Percentiles rank a stretch among this genome's conserved stretches.
These are phyloP conservation scores for Tetraneura akinire DNA, from an alignment of 1,140 invertebrate species.

Conservation along the genomic window DNA sequence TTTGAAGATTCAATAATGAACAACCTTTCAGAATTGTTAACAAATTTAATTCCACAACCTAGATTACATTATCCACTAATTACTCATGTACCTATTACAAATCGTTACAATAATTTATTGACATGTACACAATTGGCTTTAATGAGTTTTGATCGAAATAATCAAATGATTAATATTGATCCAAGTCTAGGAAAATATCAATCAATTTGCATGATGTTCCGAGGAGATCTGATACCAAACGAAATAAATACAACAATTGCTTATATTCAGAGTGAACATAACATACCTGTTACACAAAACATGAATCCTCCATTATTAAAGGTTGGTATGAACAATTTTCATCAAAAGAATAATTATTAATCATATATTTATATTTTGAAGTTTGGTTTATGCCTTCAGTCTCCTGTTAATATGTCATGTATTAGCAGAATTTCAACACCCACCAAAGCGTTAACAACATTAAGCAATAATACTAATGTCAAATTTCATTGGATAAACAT, in stretches of 20 bases:
- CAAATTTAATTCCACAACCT: slow-evolving; percentile 63
- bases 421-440: background rate
- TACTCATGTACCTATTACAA: slow-evolving; percentile 63
- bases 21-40: slow-evolving; percentile 72
- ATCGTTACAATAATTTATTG: slow-evolving; percentile 60
- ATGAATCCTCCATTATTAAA: slow-evolving; percentile 5
- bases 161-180: slow-evolving; percentile 64
- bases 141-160: slow-evolving; percentile 76
- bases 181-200: slow-evolving; percentile 61
- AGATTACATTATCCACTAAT: slow-evolving; percentile 64
- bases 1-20: slow-evolving; percentile 73
- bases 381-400: slow-evolving; percentile 58
- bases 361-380: slow-evolving; percentile 56
- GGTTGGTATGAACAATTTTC: background rate
- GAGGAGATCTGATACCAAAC: slow-evolving; percentile 65
- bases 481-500: slow-evolving; percentile 73
- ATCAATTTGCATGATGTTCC: slow-evolving; percentile 65
- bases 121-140: slow-evolving; percentile 72
- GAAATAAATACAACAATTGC: slow-evolving; percentile 65
- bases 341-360: background rate
- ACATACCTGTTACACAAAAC: background rate
- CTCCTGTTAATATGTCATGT: background rate
- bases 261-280: slow-evolving; percentile 54
- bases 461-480: slow-evolving; percentile 65
- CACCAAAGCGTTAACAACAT: slow-evolving; percentile 52